Evolutionary conservation across 2,113 vertebrate species (phyloP).

Genomic region (Chunga burmeisteri): DNA sequence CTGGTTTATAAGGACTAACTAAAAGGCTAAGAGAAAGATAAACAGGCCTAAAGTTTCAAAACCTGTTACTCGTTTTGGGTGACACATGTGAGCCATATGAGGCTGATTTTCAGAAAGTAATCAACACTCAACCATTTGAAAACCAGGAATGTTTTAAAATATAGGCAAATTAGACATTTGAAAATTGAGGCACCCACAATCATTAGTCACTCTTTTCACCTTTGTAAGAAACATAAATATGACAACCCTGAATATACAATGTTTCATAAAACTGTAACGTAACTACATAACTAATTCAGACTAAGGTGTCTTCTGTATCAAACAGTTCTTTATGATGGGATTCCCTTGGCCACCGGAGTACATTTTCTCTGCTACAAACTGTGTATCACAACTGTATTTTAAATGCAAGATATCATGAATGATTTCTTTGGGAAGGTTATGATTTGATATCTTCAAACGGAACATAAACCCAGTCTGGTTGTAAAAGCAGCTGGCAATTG

Average conservation of each 20-base stretch:
- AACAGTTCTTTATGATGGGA: neutral
- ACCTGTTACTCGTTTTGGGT: neutral
- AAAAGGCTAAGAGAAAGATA: neutral
- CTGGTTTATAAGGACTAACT: slow-evolving; percentile 13
- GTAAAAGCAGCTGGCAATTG: neutral
- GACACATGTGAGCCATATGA: neutral
- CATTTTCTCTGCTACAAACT: neutral
- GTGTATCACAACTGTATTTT: neutral
- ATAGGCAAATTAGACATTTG: neutral
- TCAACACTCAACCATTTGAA: neutral
- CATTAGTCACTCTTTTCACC: neutral
- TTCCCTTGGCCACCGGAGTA: neutral
- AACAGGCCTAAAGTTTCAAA: neutral
- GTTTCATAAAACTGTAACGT: neutral
- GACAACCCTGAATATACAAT: neutral
- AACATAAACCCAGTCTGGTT: neutral
- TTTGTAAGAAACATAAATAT: neutral
- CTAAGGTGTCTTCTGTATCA: neutral
- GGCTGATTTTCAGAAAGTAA: neutral
- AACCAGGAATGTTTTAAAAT: neutral
- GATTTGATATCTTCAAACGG: neutral
- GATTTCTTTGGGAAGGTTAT: neutral
- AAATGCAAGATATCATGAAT: neutral
- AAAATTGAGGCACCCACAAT: neutral
- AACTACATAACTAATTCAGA: neutral